Percentiles rank a stretch among this genome's conserved stretches.
phyloP scores from a whole-genome alignment of 2,113 vertebrate species.

The Rhipidura dahli region DNA sequence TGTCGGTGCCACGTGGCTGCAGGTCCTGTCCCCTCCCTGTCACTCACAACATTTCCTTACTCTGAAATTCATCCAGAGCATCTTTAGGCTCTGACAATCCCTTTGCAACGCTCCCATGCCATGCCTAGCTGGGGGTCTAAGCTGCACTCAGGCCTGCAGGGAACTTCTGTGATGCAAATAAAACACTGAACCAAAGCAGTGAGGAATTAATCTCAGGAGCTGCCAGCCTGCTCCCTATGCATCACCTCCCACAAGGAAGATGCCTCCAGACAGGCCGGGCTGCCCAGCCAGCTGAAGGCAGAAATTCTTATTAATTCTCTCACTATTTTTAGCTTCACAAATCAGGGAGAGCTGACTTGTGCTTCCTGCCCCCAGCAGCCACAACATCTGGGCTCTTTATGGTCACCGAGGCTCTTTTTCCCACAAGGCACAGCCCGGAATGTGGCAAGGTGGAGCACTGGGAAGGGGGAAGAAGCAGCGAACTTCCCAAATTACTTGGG shows the following conservation, averaged over 20 bases:
- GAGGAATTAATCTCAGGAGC: neutral
- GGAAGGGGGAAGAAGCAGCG: neutral
- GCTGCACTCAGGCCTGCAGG: neutral
- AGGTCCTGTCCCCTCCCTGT: neutral
- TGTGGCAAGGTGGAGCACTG: neutral
- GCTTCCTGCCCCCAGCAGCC: neutral
- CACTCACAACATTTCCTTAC: neutral
- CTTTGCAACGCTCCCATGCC: neutral
- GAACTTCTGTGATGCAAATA: neutral
- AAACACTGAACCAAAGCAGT: neutral
- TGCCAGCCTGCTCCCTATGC: neutral
- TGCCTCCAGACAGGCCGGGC: neutral
- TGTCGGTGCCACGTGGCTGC: neutral
- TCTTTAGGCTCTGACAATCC: fast-evolving
- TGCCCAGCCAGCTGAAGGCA: neutral
- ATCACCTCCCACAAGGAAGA: neutral
- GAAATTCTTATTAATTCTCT: neutral
- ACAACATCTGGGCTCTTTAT: conserved; percentile 40
- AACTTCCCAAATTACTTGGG: conserved; percentile 2
- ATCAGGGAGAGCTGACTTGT: neutral
- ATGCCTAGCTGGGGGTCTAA: neutral
- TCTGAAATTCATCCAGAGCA: neutral
- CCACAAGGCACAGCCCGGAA: neutral
- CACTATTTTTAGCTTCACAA: neutral
- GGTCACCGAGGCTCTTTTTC: neutral